Percentiles rank a stretch among this genome's conserved stretches.
These are phyloP conservation scores for Alloplasta piceator DNA, from an alignment of 2,888 invertebrate genomes.

Conservation along the genomic window DNA sequence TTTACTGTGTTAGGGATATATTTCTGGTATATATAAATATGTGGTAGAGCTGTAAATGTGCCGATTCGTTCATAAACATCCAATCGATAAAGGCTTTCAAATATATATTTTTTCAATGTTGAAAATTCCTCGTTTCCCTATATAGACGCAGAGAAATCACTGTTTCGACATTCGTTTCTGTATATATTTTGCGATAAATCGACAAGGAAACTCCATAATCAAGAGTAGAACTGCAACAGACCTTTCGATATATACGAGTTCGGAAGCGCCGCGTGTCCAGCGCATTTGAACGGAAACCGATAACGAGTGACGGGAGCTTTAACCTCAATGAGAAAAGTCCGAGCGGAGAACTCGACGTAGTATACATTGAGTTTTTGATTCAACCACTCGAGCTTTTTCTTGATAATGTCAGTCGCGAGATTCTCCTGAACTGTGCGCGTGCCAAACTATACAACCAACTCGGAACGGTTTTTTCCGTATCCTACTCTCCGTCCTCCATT, in stretches of 20 bases:
- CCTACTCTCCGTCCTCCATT: neutral
- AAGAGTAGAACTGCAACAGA: slow-evolving; percentile 28
- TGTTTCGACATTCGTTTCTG: slow-evolving; percentile 4
- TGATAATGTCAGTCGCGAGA: slow-evolving; percentile 62
- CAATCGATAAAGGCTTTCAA: no score
- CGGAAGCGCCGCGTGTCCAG: slow-evolving; percentile 46
- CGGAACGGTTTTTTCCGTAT: slow-evolving; percentile 47
- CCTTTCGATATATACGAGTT: slow-evolving; percentile 2
- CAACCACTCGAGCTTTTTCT: slow-evolving; percentile 51
- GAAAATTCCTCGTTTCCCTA: no score
- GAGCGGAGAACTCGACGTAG: slow-evolving; percentile 19
- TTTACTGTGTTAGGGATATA: no score
- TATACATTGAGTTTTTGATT: slow-evolving; percentile 20
- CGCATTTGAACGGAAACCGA: slow-evolving; percentile 55
- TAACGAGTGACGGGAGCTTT: slow-evolving; percentile 56
- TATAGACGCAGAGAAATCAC: neutral
- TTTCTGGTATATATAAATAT: no score
- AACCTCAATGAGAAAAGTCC: slow-evolving; percentile 62
- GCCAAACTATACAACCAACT: slow-evolving; percentile 41
- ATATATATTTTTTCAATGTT: no score
- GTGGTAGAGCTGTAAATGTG: no score
- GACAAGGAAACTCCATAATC: slow-evolving; percentile 46
- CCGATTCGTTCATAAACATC: no score
- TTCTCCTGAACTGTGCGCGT: slow-evolving; percentile 35
- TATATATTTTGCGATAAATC: slow-evolving; percentile 20